These are phyloP conservation scores for Percopsis transmontana DNA, from an alignment of 2,113 vertebrate species.

Conservation along the genomic window DNA sequence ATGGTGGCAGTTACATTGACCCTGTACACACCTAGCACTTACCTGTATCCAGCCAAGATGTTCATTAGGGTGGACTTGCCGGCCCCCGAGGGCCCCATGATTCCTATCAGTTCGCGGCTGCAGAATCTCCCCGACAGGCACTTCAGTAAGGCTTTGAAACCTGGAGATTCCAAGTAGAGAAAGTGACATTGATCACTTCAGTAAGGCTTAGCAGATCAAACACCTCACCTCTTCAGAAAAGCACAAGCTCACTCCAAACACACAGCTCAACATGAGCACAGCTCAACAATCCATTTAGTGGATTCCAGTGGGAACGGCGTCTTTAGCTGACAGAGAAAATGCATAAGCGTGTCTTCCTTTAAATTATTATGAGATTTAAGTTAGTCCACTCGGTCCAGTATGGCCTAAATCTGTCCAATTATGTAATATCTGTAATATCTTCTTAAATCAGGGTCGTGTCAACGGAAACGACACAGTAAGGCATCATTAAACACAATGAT, in stretches of 20 bases:
- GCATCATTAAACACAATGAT: too few relatives aligned
- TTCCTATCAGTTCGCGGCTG: slow-evolving; percentile 91
- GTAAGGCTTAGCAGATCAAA: neutral
- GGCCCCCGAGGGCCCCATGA: slow-evolving; percentile 96
- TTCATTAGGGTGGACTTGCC: slow-evolving; percentile 99
- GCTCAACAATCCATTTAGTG: too few relatives aligned
- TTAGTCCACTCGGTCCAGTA: too few relatives aligned
- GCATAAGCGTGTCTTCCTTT: too few relatives aligned
- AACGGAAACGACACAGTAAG: too few relatives aligned
- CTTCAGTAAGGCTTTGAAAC: slow-evolving; percentile 95
- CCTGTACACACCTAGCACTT: slow-evolving; percentile 31
- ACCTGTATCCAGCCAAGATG: slow-evolving; percentile 98
- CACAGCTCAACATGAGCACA: neutral
- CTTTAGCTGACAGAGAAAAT: too few relatives aligned
- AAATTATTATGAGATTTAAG: too few relatives aligned
- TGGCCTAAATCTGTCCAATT: too few relatives aligned
- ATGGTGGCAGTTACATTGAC: neutral
- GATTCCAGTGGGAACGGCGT: too few relatives aligned
- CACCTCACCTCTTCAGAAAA: neutral
- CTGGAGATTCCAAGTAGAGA: slow-evolving; percentile 63
- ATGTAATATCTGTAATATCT: too few relatives aligned
- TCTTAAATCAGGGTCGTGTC: too few relatives aligned
- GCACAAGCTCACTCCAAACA: neutral
- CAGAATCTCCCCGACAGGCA: slow-evolving; percentile 94
- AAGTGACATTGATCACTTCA: neutral